Conservation (phyloP, 2,888 invertebrate species). For the Rhagonycha fulva region DNA sequence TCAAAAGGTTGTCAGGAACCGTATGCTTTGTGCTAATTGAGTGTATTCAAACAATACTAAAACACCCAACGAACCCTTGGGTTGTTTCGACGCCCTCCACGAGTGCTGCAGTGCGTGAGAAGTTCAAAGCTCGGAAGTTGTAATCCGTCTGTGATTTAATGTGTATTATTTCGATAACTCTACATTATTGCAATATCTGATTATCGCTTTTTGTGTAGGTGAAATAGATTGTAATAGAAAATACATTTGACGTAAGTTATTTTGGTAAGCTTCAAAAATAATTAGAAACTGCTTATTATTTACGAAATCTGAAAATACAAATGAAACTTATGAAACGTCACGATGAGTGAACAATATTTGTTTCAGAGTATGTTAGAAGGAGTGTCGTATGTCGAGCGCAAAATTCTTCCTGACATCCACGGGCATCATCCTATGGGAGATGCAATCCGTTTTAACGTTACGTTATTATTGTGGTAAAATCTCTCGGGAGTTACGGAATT, state of each 20-base stretch:
- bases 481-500: constrained; percentile 28
- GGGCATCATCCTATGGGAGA: constrained; percentile 38
- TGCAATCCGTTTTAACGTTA: constrained; percentile 31
- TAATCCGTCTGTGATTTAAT: constrained; percentile 55
- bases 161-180: constrained; percentile 54
- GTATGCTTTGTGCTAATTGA: constrained; percentile 50
- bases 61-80: constrained; percentile 44
- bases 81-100: constrained; percentile 47
- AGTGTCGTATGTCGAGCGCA: constrained; percentile 46
- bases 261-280: background rate
- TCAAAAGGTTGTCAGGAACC: constrained; percentile 30
- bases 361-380: constrained; percentile 44
- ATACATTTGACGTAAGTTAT: background rate
- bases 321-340: constrained; percentile 30
- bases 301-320: background rate
- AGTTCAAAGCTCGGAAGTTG: constrained; percentile 52
- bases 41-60: constrained; percentile 53
- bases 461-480: constrained; percentile 33
- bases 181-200: constrained; percentile 48
- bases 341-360: constrained; percentile 46
- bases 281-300: background rate
- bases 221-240: constrained; percentile 1
- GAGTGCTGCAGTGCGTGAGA: constrained; percentile 49
- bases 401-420: constrained; percentile 46
- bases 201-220: constrained; percentile 44